These are phyloP conservation scores for Nomada flava DNA, from an alignment of 2,888 invertebrate genomes.

Conservation along the genomic window DNA sequence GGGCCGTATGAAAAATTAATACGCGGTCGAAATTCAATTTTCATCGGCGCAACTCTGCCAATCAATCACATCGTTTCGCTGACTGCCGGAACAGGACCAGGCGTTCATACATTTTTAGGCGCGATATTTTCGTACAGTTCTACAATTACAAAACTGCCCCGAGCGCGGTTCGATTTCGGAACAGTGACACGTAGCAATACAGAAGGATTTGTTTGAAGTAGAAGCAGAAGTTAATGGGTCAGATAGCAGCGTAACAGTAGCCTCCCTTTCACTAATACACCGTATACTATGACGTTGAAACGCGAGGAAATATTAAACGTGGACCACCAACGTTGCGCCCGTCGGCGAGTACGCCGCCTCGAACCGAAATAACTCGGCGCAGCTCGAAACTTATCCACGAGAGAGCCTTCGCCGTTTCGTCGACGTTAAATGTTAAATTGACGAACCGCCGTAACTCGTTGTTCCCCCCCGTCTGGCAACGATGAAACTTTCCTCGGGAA, in stretches of 20 bases:
- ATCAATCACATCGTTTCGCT: conserved; percentile 33
- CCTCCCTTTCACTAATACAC: conserved; percentile 25
- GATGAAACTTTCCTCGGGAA: background rate
- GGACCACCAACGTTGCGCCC: background rate
- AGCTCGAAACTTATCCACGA: conserved; percentile 12
- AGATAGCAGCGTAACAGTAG: conserved; percentile 1
- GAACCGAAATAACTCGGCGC: conserved; percentile 17
- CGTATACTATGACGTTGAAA: conserved; percentile 11
- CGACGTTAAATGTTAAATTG: conserved; percentile 24
- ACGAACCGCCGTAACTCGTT: background rate
- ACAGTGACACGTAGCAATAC: background rate
- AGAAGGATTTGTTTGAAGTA: background rate
- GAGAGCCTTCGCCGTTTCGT: background rate
- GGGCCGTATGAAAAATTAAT: conserved; percentile 46
- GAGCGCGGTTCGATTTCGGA: background rate
- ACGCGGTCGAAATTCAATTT: conserved; percentile 42
- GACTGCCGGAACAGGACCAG: background rate
- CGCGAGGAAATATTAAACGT: conserved; percentile 35
- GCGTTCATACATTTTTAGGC: background rate
- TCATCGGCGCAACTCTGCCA: conserved; percentile 4
- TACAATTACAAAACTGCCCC: background rate
- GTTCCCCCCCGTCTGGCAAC: conserved; percentile 3
- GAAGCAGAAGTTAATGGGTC: conserved; percentile 12
- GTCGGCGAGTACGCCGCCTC: background rate
- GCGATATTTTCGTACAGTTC: background rate